Base-by-base conservation (phyloP, 2,797 vertebrate genomes). In the Sternotherus odoratus region DNA sequence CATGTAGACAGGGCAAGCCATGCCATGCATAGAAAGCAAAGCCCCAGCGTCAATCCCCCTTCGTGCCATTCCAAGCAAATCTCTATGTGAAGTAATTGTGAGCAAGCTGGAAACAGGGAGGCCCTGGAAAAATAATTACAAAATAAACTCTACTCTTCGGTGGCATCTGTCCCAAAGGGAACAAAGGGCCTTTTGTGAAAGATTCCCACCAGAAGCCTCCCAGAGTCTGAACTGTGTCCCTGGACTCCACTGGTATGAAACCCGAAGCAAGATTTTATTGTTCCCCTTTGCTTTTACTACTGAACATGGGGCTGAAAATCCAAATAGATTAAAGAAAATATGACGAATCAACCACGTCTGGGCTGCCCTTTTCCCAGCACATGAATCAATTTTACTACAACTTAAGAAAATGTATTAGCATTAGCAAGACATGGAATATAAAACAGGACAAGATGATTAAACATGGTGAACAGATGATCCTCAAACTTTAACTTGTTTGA, bases 101-200 rank as follows among this genome's bases (percentile, higher is more conserved):
- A 94, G 50, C 82, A 85, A 60, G 79, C 81, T 95, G 92, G 83
- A 94, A 96, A 95, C 69, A 83, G 91, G 74, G 72, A 15, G 88
- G 83, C 87, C 93, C 93, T 91, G 81, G 57, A 87, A 93, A 97
- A 91, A 93, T 91, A 94, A 95, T 95, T 91, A 93, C 97, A 86
- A 93, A 95, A 95, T 95, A 94, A 95, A 96, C 91, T 96, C 91
- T 87, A 87, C 83, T 92, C 54, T 95, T 97, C 5, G 48, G 92
- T 97, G 95, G 96, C 96, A 94, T 96, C 87, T 91, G 79, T 97
- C 97, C 95, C 92, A 88, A 96, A 91, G 92, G 77, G 95, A 96
- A 98, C 97, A 98, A 97, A 98, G 88, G 81, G 48, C 48, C 96
- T 96, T 98, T 98, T 97, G 96, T 97, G 77, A 95, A 94, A 88